Evolutionary conservation across 2,888 invertebrate genomes (phyloP).

Genomic region (Dasysyrphus tricinctus): DNA sequence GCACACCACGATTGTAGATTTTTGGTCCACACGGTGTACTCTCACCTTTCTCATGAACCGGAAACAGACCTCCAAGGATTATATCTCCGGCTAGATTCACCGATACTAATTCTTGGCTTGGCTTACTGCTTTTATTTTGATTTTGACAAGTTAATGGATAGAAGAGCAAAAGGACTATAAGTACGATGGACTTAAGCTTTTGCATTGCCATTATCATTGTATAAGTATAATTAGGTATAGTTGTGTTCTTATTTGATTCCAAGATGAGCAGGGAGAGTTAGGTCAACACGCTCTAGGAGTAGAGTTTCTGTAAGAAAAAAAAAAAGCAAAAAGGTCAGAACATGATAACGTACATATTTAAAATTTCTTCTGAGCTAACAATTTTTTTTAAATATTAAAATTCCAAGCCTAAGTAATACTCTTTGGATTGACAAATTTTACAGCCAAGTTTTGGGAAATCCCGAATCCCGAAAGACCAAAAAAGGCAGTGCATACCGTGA

Average conservation of each 20-base stretch:
- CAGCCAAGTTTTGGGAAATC: too few species aligned
- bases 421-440: too few species aligned
- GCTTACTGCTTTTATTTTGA: constrained; percentile 38
- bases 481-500: too few species aligned
- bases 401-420: too few species aligned
- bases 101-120: constrained; percentile 59
- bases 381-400: too few species aligned
- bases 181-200: constrained; percentile 24
- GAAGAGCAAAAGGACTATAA: constrained; percentile 29
- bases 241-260: neutral
- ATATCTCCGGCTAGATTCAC: constrained; percentile 85
- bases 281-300: neutral
- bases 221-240: neutral
- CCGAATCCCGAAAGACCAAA: too few species aligned
- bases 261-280: neutral
- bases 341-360: too few species aligned
- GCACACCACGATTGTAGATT: constrained; percentile 88
- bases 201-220: constrained; percentile 4
- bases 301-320: neutral
- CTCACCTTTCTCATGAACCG: constrained; percentile 86
- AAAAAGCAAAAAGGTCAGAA: neutral
- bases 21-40: constrained; percentile 85
- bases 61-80: constrained; percentile 88
- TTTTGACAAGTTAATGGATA: constrained; percentile 38
- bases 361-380: neutral